phyloP scores from a whole-genome alignment of 64 coral and sea anemone species.

The Anthopleura sola region DNA sequence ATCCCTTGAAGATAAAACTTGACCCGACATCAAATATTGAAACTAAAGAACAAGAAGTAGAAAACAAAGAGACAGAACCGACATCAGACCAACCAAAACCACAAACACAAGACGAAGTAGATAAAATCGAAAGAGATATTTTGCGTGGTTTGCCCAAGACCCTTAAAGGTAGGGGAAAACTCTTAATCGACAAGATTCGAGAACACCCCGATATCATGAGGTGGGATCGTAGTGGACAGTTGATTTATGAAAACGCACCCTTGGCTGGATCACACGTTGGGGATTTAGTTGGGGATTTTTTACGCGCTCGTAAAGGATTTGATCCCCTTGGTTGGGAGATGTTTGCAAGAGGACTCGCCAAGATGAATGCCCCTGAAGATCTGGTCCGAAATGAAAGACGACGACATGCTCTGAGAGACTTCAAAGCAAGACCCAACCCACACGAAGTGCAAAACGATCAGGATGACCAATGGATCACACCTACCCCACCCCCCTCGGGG shows the following conservation, averaged over 20 bases:
- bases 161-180: constrained; percentile 17
- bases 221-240: constrained; percentile 34
- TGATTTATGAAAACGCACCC: constrained; percentile 35
- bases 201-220: constrained; percentile 41
- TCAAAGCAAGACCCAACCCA: constrained; percentile 29
- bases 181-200: constrained; percentile 31
- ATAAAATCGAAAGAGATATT: constrained; percentile 35
- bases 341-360: constrained; percentile 40
- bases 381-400: constrained; percentile 51
- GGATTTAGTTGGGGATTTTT: constrained; percentile 48
- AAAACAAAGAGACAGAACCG: too few relatives aligned
- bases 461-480: background rate
- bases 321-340: constrained; percentile 49
- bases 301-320: constrained; percentile 56
- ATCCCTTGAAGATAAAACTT: constrained; percentile 35
- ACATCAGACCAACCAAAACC: constrained; percentile 14
- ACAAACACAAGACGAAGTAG: background rate
- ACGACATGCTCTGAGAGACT: constrained; percentile 39
- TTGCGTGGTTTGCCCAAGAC: constrained; percentile 6
- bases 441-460: background rate
- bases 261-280: constrained; percentile 42
- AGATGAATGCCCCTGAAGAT: constrained; percentile 54
- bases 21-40: background rate
- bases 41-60: constrained; percentile 15
- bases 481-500: background rate